These are phyloP conservation scores for Bubo scandiacus DNA, from an alignment of 2,113 vertebrate genomes.

Conservation along the genomic window DNA sequence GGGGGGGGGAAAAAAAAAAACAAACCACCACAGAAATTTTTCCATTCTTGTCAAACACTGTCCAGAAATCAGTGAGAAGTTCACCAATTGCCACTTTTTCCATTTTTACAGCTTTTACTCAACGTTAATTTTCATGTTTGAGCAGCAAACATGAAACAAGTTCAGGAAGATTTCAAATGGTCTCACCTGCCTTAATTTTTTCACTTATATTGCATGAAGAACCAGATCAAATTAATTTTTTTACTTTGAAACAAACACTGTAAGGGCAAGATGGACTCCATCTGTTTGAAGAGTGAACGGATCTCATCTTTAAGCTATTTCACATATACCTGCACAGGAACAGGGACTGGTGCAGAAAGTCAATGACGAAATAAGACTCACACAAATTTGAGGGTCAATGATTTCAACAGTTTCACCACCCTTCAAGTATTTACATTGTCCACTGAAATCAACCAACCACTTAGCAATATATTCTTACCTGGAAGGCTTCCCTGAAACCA, in stretches of 20 bases:
- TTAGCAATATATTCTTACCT: conserved; percentile 50
- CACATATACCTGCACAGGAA: background rate
- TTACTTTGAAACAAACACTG: background rate
- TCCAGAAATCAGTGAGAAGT: background rate
- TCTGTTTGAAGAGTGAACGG: background rate
- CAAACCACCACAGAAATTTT: background rate
- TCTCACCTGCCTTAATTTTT: background rate
- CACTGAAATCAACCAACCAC: background rate
- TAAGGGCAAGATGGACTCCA: background rate
- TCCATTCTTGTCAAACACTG: background rate
- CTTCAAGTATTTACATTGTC: background rate
- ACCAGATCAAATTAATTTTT: background rate
- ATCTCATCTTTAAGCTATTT: background rate
- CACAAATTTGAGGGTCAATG: background rate
- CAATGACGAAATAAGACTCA: background rate
- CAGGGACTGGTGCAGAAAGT: background rate
- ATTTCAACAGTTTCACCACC: background rate
- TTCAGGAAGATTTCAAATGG: background rate
- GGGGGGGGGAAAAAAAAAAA: background rate
- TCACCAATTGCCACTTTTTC: background rate
- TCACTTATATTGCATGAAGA: background rate
- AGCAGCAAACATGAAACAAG: background rate
- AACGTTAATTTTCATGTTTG: background rate
- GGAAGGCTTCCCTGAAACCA: conserved; percentile 67
- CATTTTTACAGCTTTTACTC: background rate